Base-by-base conservation (phyloP, 2,113 vertebrate species). In the Tyto alba region DNA sequence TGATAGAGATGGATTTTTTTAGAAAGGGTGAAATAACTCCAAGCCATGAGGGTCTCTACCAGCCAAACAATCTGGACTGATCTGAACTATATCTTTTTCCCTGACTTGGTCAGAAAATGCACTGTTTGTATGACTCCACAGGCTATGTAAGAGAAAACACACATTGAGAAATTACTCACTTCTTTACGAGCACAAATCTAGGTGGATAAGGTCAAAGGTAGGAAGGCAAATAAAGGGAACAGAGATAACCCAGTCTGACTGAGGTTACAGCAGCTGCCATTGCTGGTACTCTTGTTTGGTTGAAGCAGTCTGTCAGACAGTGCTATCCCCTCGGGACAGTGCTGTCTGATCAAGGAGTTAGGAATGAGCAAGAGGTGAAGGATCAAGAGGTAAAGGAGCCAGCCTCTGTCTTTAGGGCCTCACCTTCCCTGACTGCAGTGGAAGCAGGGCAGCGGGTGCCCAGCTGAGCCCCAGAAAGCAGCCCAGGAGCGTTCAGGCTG, bases 221-320 rank as follows among this genome's bases (percentile, higher is more conserved):
- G 63, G 83, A 75, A 89, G 45, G 30, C 45, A 76, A 66, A 64
- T 34, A 87, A 89, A 64, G 60, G 27, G 40, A 73, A 40, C 16
- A 91, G 45, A 71, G 74, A 40, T 41, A 71, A 59, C n/a, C 21
- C 43, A 47, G 23, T 81, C 60, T 89, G 89, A 48, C 47, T 1
- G 0, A 64, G 62, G 71, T 60, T 43, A 68, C 43, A 73, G 41
- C 26, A 81, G 64, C 20, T 77, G 50, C 18, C 36, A 4, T 20
- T 59, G 78, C 40, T 2, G 8, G 59, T 50, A 41, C 72, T 47
- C 2, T 1, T 1, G 1, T 69, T 63, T 5, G 3, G 32, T 1
- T 59, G 73, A 57, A 55, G 45, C 7, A 77, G 53, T 13, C 22
- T 23, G 47, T 10, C 4, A 2, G 56, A 22, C 50, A 81, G 40